Percentiles rank a stretch among this genome's conserved stretches.
Evolutionary conservation across 2,888 invertebrate genomes (phyloP).

Genomic region (Coelogynopora nodosa): DNA sequence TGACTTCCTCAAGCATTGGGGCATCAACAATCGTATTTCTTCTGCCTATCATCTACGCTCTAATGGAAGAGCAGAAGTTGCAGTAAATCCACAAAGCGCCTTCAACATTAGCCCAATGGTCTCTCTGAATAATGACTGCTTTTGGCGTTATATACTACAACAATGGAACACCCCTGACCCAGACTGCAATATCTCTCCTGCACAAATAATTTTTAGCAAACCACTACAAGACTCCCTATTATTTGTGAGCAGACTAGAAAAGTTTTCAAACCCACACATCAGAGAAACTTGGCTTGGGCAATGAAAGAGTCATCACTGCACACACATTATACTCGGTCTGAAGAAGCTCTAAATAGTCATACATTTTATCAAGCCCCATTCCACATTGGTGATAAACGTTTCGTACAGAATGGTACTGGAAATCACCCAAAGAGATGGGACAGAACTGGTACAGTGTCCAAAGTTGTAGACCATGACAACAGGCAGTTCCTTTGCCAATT

Average conservation of each 20-base stretch:
- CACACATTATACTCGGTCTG: neutral
- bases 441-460: neutral
- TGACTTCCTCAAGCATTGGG: conserved; percentile 21
- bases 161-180: neutral
- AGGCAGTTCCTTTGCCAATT: conserved; percentile 6
- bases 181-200: neutral
- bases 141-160: neutral
- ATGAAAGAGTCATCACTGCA: neutral
- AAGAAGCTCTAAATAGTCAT: neutral
- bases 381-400: neutral
- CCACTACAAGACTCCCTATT: neutral
- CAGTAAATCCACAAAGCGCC: neutral
- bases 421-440: neutral
- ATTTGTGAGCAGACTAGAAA: neutral
- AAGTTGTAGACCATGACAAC: conserved; percentile 13
- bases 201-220: neutral
- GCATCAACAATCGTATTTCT: conserved; percentile 47
- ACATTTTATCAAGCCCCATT: neutral
- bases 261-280: neutral
- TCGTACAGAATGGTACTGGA: neutral
- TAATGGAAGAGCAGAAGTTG: conserved; percentile 48
- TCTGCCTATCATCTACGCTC: conserved; percentile 48
- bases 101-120: neutral
- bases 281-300: neutral
- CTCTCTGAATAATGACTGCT: neutral